Evolutionary conservation across 2,113 vertebrate species (phyloP), one percentile per base, ranked within the genome.

Genomic region (Sprattus sprattus): DNA sequence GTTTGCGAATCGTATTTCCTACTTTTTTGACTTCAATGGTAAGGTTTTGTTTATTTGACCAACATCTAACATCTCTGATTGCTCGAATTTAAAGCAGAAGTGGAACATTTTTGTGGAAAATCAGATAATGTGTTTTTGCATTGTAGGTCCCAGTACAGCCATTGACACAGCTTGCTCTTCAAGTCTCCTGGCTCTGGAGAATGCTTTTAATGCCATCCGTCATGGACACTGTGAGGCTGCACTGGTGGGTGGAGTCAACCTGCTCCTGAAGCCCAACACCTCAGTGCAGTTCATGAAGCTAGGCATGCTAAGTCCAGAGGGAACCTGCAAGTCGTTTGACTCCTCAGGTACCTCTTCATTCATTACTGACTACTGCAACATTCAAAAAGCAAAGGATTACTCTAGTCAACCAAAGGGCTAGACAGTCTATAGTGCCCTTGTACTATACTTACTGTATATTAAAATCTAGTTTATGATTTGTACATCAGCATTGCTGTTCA

Each of bases 81-180:
- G 20, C 10, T 39, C 49, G 28, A 16, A 52, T 15, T 7, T 50
- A 46, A 45, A 46, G 9, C 10, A 28, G 5, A 22, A 83, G 16
- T 28, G n/a, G 18, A 15, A 84, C 32, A 45, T 71, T 60, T 22
- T 22, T 60, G 18, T 20, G 18, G 18, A 60, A 60, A 54, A 54
- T 20, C 54, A 60, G 54, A 60, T 20, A 46, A 18, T 84, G 11
- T 64, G 3, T 86, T n/a, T 81, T 18, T 78, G 25, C 86, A 87
- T n/a, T 1, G 4, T 92, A 99, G 97, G 98, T 80, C 98, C 98
- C 87, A 99, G 98, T 92, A 84, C 97, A 2, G 88, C 96, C 88
- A 95, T 99, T 81, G 98, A 99, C 93, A 97, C 98, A 0, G 98
- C 98, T 32, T 99, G 98, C 90, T 99, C 98, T 54, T 99, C 98